Evolutionary conservation across 1,140 invertebrate genomes (phyloP).

Genomic region (Drosophila parvula): DNA sequence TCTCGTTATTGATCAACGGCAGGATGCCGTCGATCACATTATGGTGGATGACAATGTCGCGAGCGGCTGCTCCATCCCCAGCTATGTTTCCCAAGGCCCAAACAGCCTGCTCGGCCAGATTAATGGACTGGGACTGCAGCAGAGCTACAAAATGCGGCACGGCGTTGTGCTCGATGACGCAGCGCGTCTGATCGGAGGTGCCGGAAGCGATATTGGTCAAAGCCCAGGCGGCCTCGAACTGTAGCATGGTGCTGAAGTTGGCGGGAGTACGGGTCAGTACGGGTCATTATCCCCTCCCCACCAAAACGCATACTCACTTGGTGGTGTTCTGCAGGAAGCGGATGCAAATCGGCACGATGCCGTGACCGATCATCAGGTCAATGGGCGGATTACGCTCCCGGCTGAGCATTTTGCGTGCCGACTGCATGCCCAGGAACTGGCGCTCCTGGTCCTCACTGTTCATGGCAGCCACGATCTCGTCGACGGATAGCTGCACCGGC

Average conservation of each 20-base stretch:
- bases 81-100: slow-evolving; percentile 99
- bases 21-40: slow-evolving; percentile 89
- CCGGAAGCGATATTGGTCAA: slow-evolving; percentile 99
- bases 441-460: slow-evolving; percentile 86
- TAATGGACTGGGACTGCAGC: slow-evolving; percentile 89
- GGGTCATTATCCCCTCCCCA: no score
- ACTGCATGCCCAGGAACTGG: slow-evolving; percentile 89
- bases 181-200: slow-evolving; percentile 94
- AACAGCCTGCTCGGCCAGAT: slow-evolving; percentile 97
- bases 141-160: slow-evolving; percentile 93
- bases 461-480: slow-evolving; percentile 88
- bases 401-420: slow-evolving; percentile 95
- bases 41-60: slow-evolving; percentile 90
- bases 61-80: slow-evolving; percentile 91
- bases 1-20: slow-evolving; percentile 87
- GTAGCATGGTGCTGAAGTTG: slow-evolving; percentile 89
- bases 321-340: slow-evolving; percentile 89
- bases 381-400: slow-evolving; percentile 97
- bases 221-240: slow-evolving; percentile 99
- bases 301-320: slow-evolving; percentile 86
- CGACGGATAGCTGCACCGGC: slow-evolving; percentile 84
- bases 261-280: neutral
- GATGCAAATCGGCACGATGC: slow-evolving; percentile 94
- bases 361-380: slow-evolving; percentile 93
- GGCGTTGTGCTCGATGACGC: slow-evolving; percentile 93